These are phyloP conservation scores for Eupeodes luniger DNA, from an alignment of 2,888 invertebrate species.

Conservation along the genomic window DNA sequence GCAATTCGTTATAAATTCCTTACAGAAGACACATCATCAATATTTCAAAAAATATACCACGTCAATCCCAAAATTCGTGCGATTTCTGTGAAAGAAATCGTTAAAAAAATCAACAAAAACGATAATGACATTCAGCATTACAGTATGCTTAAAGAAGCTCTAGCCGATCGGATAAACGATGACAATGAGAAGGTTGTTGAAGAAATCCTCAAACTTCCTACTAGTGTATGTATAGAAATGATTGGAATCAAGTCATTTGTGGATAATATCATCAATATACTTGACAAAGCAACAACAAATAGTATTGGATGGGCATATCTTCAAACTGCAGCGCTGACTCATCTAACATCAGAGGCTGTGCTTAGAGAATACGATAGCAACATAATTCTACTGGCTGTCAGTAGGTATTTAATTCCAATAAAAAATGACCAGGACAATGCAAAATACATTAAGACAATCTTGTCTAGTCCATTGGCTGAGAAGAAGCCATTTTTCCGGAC, in stretches of 20 bases:
- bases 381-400: constrained; percentile 80
- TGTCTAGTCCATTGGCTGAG: constrained; percentile 78
- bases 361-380: constrained; percentile 83
- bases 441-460: constrained; percentile 77
- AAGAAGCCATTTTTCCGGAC: constrained; percentile 78
- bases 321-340: constrained; percentile 83
- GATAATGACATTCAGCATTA: constrained; percentile 79
- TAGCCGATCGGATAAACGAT: constrained; percentile 88
- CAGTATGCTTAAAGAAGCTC: constrained; percentile 87
- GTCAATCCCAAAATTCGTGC: constrained; percentile 87
- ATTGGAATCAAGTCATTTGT: constrained; percentile 85
- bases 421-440: constrained; percentile 40
- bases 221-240: constrained; percentile 83
- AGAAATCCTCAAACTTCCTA: constrained; percentile 85
- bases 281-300: constrained; percentile 84
- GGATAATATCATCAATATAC: constrained; percentile 85
- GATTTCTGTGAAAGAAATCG: constrained; percentile 88
- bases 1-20: constrained; percentile 86
- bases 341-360: constrained; percentile 84
- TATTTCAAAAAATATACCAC: constrained; percentile 91
- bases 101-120: constrained; percentile 85
- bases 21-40: constrained; percentile 85
- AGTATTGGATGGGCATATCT: constrained; percentile 84
- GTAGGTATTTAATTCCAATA: constrained; percentile 80
- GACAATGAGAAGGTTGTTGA: constrained; percentile 87